These are phyloP conservation scores for Temnothorax rugatulus DNA, from an alignment of 2,888 invertebrate genomes.

Conservation along the genomic window DNA sequence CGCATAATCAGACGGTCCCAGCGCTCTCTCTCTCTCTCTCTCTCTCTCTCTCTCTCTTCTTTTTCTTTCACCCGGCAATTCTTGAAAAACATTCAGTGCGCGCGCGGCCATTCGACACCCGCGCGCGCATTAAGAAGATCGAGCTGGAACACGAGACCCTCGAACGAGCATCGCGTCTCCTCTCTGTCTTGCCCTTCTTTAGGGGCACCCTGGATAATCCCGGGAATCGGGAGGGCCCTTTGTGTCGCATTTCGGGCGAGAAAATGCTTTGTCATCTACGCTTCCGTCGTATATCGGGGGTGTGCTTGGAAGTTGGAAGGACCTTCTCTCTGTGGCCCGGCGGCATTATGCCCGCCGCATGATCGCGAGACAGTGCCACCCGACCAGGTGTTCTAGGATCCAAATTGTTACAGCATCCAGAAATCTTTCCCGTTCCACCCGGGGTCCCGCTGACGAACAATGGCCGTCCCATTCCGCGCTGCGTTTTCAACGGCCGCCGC, in stretches of 20 bases:
- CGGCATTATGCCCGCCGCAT: conserved; percentile 72
- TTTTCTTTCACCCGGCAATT: conserved; percentile 34
- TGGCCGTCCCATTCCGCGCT: conserved; percentile 59
- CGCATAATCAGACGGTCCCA: conserved; percentile 74
- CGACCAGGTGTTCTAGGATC: conserved; percentile 82
- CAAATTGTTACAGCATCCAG: conserved; percentile 82
- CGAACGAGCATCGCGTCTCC: conserved; percentile 58
- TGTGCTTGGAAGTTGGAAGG: conserved; percentile 70
- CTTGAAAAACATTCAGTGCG: conserved; percentile 27
- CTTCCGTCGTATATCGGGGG: conserved; percentile 82
- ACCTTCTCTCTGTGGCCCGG: conserved; percentile 54
- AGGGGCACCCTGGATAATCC: conserved; percentile 75
- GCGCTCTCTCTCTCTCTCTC: neutral
- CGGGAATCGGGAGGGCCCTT: conserved; percentile 74
- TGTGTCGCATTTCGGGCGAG: conserved; percentile 74
- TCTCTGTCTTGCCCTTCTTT: conserved; percentile 54
- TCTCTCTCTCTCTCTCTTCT: conserved; percentile 9
- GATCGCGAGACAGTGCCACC: conserved; percentile 76
- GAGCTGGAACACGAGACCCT: conserved; percentile 39
- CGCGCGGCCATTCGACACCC: conserved; percentile 77
- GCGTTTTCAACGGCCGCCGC: conserved; percentile 50
- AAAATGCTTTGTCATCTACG: conserved; percentile 84
- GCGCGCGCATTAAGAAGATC: conserved; percentile 62
- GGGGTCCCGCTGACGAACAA: conserved; percentile 70
- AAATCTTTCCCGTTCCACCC: conserved; percentile 74